phyloP scores from a whole-genome alignment of 2,888 invertebrate genomes.

The Therioaphis trifolii region DNA sequence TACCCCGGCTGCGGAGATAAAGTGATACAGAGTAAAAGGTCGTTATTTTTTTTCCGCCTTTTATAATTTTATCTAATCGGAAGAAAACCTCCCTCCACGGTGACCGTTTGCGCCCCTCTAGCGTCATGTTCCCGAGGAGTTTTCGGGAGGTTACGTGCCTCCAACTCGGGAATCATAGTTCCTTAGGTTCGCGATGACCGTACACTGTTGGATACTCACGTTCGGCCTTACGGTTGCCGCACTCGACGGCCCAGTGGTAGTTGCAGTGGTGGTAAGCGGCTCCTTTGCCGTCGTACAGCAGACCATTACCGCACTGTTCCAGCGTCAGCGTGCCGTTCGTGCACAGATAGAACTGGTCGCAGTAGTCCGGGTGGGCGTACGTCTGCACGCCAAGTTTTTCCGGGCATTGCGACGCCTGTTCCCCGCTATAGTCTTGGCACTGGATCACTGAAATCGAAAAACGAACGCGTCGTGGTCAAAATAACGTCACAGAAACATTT shows the following conservation, averaged over 20 bases:
- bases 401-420: constrained; percentile 80
- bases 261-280: constrained; percentile 92
- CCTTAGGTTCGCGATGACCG: no score
- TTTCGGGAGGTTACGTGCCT: no score
- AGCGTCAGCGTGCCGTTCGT: constrained; percentile 89
- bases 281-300: constrained; percentile 90
- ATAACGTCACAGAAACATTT: no score
- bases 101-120: no score
- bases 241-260: constrained; percentile 92
- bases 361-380: constrained; percentile 87
- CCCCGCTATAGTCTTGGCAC: constrained; percentile 58
- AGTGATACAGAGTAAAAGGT: no score
- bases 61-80: no score
- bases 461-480: not conserved
- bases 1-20: no score
- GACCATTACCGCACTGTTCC: constrained; percentile 91
- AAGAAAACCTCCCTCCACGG: no score
- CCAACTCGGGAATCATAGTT: no score
- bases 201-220: constrained; percentile 79
- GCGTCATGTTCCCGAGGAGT: no score
- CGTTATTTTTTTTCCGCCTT: no score
- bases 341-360: constrained; percentile 91
- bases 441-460: constrained; percentile 26
- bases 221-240: constrained; percentile 83
- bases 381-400: constrained; percentile 83